phyloP scores from a whole-genome alignment of 1,140 invertebrate species.

The Melanaphis sacchari region DNA sequence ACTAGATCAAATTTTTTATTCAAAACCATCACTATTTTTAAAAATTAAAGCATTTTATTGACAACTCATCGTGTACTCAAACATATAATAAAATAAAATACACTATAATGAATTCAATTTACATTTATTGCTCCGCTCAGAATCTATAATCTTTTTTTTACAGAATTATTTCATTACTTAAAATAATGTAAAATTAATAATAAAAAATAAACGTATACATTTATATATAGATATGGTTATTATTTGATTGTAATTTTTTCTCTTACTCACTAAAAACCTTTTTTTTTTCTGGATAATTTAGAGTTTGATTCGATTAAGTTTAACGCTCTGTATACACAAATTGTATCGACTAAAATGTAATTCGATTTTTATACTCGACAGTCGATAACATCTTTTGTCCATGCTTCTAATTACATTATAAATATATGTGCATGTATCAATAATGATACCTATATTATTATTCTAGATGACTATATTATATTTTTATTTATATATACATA shows the following conservation, averaged over 20 bases:
- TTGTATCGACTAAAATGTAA: not conserved
- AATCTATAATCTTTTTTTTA: too few species aligned
- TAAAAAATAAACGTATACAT: not conserved
- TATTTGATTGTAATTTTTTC: not conserved
- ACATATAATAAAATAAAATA: too few species aligned
- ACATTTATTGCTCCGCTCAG: too few species aligned
- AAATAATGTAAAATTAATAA: not conserved
- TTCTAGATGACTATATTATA: not conserved
- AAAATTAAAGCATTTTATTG: too few species aligned
- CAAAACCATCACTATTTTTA: too few species aligned
- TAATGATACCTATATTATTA: not conserved
- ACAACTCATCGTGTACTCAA: too few species aligned
- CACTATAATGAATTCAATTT: too few species aligned
- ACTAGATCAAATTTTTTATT: too few species aligned
- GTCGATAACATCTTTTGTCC: not conserved
- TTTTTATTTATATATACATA: not conserved
- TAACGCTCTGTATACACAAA: not conserved
- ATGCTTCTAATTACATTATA: not conserved
- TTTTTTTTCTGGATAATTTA: not conserved
- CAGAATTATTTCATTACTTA: not conserved
- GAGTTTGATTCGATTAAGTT: not conserved
- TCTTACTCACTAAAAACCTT: not conserved
- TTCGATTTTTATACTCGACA: not conserved
- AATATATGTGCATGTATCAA: not conserved
- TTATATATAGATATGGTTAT: not conserved